Conservation (phyloP, 2,888 invertebrate genomes). For the Caenorhabditis zanzibari region DNA sequence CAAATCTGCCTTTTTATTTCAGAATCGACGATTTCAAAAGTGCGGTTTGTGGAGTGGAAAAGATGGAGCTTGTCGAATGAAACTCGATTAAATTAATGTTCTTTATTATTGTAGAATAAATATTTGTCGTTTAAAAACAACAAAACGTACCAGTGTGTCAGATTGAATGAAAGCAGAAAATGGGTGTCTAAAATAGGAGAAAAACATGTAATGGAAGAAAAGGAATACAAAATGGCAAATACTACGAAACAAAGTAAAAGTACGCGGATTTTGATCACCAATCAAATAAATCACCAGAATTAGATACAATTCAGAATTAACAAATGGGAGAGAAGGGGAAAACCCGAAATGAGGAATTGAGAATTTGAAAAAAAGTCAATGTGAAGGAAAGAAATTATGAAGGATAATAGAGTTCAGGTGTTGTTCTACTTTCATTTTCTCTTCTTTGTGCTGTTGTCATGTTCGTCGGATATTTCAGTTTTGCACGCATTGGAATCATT, state of each 20-base stretch:
- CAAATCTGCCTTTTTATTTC: slow-evolving; percentile 1
- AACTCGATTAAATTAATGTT: slow-evolving; percentile 6
- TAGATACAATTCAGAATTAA: slow-evolving; percentile 40
- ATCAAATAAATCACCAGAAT: slow-evolving; percentile 9
- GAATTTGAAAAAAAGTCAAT: neutral
- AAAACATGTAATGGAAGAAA: slow-evolving; percentile 21
- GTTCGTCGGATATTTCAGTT: slow-evolving; percentile 66
- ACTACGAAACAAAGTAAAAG: slow-evolving; percentile 32
- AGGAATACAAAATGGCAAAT: slow-evolving; percentile 55
- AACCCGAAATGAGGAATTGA: slow-evolving; percentile 32
- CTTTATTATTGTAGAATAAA: slow-evolving; percentile 20
- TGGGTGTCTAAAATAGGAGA: slow-evolving; percentile 3
- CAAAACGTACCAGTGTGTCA: slow-evolving; percentile 44
- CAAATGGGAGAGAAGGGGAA: slow-evolving; percentile 25
- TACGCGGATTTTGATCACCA: slow-evolving; percentile 56
- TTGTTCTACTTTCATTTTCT: slow-evolving; percentile 28
- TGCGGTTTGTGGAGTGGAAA: slow-evolving; percentile 56
- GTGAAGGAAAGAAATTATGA: slow-evolving; percentile 10
- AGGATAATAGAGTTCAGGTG: slow-evolving; percentile 62
- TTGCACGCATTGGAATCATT: slow-evolving; percentile 72
- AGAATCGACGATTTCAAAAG: slow-evolving; percentile 54
- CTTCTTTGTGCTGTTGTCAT: slow-evolving; percentile 50
- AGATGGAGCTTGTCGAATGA: slow-evolving; percentile 14
- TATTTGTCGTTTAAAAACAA: slow-evolving; percentile 2
- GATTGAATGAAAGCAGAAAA: slow-evolving; percentile 31